phyloP scores from a whole-genome alignment of 2,113 vertebrate genomes.

The Melanotaenia duboulayi region DNA sequence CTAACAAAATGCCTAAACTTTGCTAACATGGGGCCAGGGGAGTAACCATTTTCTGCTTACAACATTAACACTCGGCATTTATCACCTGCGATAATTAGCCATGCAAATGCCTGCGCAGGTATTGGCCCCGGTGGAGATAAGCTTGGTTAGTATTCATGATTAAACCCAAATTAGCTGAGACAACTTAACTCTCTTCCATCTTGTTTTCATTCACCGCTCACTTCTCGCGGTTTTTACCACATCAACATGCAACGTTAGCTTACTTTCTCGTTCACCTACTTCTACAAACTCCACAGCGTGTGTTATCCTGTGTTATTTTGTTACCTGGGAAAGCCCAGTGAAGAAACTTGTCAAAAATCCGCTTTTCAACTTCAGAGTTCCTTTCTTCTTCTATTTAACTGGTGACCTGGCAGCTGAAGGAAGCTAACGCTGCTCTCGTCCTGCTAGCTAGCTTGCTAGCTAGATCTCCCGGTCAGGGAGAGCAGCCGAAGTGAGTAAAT shows the following conservation, averaged over 20 bases:
- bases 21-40: slow-evolving; percentile 24
- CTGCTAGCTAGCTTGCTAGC: slow-evolving; percentile 60
- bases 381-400: slow-evolving; percentile 69
- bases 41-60: neutral
- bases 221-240: slow-evolving; percentile 77
- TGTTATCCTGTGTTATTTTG: neutral
- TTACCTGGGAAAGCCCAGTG: slow-evolving; percentile 55
- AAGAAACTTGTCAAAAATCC: slow-evolving; percentile 50
- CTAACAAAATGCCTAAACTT: slow-evolving; percentile 73
- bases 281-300: neutral
- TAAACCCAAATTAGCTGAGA: slow-evolving; percentile 54
- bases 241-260: slow-evolving; percentile 65
- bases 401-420: slow-evolving; percentile 66
- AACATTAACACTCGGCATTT: neutral
- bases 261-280: slow-evolving; percentile 13
- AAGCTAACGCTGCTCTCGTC: slow-evolving; percentile 59
- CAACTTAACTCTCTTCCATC: slow-evolving; percentile 76
- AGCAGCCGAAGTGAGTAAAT: slow-evolving; percentile 63
- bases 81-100: neutral
- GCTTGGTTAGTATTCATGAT: slow-evolving; percentile 16
- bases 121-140: neutral
- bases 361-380: slow-evolving; percentile 50
- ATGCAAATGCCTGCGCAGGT: slow-evolving; percentile 5
- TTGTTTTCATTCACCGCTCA: slow-evolving; percentile 78
- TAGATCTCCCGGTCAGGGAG: slow-evolving; percentile 71